Percentiles rank a stretch among this genome's conserved stretches.
Evolutionary conservation across 2,113 vertebrate species (phyloP).

Genomic region (Pyxicephalus adspersus): DNA sequence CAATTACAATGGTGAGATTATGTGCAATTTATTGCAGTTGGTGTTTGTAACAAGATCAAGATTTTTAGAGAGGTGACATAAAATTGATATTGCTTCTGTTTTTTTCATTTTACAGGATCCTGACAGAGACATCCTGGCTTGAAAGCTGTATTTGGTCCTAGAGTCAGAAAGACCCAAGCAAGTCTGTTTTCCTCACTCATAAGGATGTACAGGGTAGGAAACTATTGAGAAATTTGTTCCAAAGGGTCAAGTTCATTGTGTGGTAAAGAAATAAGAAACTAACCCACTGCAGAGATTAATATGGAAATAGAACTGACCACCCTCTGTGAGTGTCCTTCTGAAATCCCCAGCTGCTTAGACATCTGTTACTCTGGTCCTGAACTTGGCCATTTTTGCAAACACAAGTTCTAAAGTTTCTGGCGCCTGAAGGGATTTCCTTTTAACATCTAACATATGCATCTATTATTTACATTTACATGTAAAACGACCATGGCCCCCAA

Average conservation of each 20-base stretch:
- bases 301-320: slow-evolving; percentile 18
- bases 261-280: slow-evolving; percentile 12
- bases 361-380: slow-evolving; percentile 25
- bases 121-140: too few relatives aligned
- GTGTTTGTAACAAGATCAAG: too few relatives aligned
- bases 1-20: too few relatives aligned
- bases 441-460: neutral
- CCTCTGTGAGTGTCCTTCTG: slow-evolving; percentile 4
- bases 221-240: neutral
- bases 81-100: too few relatives aligned
- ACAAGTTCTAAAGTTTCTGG: slow-evolving; percentile 19
- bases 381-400: slow-evolving; percentile 27
- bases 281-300: neutral
- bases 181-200: too few relatives aligned
- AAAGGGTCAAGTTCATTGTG: slow-evolving; percentile 9
- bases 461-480: neutral
- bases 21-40: too few relatives aligned
- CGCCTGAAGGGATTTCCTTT: slow-evolving; percentile 4
- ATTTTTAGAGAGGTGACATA: too few relatives aligned
- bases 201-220: neutral
- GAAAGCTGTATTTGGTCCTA: too few relatives aligned
- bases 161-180: too few relatives aligned
- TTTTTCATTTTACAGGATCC: too few relatives aligned
- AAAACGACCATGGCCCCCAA: neutral
- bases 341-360: slow-evolving; percentile 32